These are phyloP conservation scores for Steinernema carpocapsae DNA, from an alignment of 2,888 invertebrate species.

Conservation along the genomic window DNA sequence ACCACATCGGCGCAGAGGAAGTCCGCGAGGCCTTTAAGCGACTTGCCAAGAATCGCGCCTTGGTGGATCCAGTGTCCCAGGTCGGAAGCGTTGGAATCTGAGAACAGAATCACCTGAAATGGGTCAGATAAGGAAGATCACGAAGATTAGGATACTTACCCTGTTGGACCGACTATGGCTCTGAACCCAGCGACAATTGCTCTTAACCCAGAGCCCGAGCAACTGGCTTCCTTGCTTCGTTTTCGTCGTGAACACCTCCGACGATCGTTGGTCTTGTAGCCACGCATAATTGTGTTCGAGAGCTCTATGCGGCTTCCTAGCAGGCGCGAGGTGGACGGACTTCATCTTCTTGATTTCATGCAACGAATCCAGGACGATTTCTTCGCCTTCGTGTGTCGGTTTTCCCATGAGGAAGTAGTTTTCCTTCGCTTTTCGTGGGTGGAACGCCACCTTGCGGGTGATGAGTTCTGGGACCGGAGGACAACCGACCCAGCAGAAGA, in stretches of 20 bases:
- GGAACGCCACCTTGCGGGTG: conserved; percentile 60
- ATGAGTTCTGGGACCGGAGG: conserved; percentile 60
- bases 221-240: not conserved
- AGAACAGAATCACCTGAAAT: conserved; percentile 57
- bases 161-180: not conserved
- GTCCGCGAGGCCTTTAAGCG: conserved; percentile 9
- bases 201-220: not conserved
- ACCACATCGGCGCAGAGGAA: conserved; percentile 51
- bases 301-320: not conserved
- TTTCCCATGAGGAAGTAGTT: conserved; percentile 36
- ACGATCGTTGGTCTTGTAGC: not conserved
- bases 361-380: not conserved
- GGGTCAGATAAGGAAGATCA: not conserved
- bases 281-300: not conserved
- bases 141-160: conserved; percentile 15
- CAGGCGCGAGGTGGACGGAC: not conserved
- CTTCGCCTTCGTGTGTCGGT: conserved; percentile 34
- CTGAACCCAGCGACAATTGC: not conserved
- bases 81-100: conserved; percentile 62
- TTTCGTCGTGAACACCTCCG: not conserved
- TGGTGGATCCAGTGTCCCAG: conserved; percentile 55
- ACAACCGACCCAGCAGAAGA: conserved; percentile 55
- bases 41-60: conserved; percentile 1
- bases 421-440: conserved; percentile 50
- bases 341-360: conserved; percentile 21